phyloP scores from a whole-genome alignment of 2,797 vertebrate species.

The Rhynchotus rufescens region DNA sequence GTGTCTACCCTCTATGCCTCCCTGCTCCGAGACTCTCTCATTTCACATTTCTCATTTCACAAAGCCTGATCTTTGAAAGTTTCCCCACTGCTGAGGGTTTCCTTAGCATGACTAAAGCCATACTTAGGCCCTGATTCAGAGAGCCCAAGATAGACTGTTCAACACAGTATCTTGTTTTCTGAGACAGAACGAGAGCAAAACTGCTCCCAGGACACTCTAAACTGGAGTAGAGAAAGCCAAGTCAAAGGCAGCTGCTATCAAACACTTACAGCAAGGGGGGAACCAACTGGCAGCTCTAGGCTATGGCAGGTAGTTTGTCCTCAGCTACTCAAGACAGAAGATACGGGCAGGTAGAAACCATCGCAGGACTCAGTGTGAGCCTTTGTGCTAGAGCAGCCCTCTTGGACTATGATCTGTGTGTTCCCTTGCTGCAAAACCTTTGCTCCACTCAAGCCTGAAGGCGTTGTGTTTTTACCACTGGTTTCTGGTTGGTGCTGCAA shows the following conservation, averaged over 20 bases:
- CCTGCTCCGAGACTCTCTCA: not conserved
- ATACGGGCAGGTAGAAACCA: fast-evolving
- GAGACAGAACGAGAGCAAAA: not conserved
- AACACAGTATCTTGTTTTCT: not conserved
- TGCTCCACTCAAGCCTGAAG: fast-evolving
- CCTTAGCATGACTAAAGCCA: not conserved
- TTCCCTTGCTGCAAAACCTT: not conserved
- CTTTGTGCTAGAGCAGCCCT: fast-evolving
- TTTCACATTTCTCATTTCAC: not conserved
- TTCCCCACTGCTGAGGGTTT: not conserved
- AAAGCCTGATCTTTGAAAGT: not conserved
- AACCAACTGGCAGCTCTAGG: not conserved
- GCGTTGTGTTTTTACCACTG: not conserved
- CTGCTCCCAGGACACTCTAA: not conserved
- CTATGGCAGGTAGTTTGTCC: not conserved
- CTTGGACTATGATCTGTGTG: not conserved
- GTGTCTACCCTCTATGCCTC: not conserved
- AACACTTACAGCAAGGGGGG: not conserved
- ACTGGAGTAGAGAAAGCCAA: not conserved
- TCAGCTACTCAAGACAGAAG: not conserved
- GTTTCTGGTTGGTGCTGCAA: fast-evolving
- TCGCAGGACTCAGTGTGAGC: not conserved
- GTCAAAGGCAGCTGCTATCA: not conserved
- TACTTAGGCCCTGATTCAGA: not conserved
- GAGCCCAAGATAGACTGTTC: not conserved